Conservation (phyloP, 1,140 invertebrate genomes). For the Atta cephalotes region DNA sequence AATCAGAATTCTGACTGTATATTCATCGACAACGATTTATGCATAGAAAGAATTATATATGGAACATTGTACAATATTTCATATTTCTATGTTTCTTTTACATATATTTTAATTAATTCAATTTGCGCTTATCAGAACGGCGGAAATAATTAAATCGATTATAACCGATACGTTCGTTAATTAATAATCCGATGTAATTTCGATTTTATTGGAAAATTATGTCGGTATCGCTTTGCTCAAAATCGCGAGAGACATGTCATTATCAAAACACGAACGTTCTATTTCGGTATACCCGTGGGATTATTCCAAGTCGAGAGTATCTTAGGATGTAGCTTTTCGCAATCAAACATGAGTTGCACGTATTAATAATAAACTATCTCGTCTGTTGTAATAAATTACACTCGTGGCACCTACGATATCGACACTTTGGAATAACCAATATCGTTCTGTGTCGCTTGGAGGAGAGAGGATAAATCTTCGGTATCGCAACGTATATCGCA, state of each 20-base stretch:
- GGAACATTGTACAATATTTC: not conserved
- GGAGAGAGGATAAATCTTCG: conserved; percentile 53
- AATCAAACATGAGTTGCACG: conserved; percentile 34
- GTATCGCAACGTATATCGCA: conserved; percentile 39
- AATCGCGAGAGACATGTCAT: not conserved
- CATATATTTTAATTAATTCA: conserved; percentile 23
- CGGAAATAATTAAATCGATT: not conserved
- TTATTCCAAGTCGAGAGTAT: conserved; percentile 21
- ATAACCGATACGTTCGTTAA: not conserved
- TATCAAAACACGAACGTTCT: not conserved
- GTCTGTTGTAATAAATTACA: conserved; percentile 60
- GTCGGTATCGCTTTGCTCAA: not conserved
- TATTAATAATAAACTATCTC: conserved; percentile 59
- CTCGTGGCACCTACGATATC: conserved; percentile 44
- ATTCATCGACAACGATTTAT: not conserved
- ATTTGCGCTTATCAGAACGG: not conserved
- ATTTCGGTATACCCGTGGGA: not conserved
- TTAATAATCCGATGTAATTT: conserved; percentile 6
- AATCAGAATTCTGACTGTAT: not conserved
- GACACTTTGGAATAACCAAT: conserved; percentile 59
- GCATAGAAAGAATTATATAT: not conserved
- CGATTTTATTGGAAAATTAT: conserved; percentile 2
- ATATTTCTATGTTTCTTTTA: not conserved
- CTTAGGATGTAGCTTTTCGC: conserved; percentile 20
- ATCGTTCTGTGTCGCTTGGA: conserved; percentile 51